Conservation (phyloP, 2,888 invertebrate species). For the Pandemis cinnamomeana region DNA sequence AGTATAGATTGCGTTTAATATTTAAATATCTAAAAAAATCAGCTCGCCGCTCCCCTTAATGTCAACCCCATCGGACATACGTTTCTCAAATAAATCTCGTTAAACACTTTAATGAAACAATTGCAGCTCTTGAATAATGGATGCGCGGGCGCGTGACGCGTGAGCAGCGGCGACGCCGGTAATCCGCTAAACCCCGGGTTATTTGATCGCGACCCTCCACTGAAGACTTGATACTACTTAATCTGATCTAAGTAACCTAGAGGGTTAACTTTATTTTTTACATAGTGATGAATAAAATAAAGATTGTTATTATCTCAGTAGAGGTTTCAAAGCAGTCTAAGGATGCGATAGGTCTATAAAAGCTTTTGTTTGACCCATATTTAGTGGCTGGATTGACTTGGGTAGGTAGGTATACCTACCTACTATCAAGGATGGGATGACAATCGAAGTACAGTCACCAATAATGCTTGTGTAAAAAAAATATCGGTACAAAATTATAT, state of each 20-base stretch:
- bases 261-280: neutral
- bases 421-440: no score
- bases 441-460: no score
- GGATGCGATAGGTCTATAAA: no score
- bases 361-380: no score
- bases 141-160: conserved; percentile 4
- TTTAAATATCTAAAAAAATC: no score
- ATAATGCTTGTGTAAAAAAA: no score
- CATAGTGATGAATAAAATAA: neutral
- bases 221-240: conserved; percentile 11
- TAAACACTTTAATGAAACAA: neutral
- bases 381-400: no score
- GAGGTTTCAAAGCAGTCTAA: neutral
- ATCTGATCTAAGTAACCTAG: conserved; percentile 4
- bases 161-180: conserved; percentile 10
- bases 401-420: no score
- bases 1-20: no score
- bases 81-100: neutral
- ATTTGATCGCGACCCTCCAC: conserved; percentile 27
- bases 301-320: neutral
- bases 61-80: neutral
- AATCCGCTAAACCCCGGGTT: conserved; percentile 29
- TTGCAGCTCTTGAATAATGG: conserved; percentile 2
- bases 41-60: neutral
- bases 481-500: no score